Percentiles rank a stretch among this genome's conserved stretches.
These are phyloP conservation scores for Chymomyza caudatula DNA, from an alignment of 2,888 invertebrate species.

Conservation along the genomic window DNA sequence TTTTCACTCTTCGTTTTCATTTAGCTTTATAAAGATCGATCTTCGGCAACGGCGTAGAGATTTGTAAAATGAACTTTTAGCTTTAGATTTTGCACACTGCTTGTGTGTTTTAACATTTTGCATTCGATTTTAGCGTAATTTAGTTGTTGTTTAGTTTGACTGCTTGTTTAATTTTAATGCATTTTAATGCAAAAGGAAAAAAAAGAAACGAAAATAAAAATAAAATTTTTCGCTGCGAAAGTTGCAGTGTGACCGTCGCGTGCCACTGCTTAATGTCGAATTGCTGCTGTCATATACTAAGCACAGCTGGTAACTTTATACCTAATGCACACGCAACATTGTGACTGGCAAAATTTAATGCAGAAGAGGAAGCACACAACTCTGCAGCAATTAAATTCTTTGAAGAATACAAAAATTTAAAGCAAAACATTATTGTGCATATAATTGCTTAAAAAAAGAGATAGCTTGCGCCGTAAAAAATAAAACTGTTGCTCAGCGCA, in stretches of 20 bases:
- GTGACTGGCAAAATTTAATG: background rate
- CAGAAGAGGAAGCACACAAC: background rate
- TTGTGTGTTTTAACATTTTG: conserved; percentile 13
- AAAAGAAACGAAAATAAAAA: conserved; percentile 47
- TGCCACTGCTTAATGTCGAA: conserved; percentile 30
- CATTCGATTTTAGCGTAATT: conserved; percentile 10
- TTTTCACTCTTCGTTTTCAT: conserved; percentile 49
- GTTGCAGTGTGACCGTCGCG: conserved; percentile 37
- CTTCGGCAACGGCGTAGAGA: conserved; percentile 28
- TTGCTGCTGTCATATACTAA: background rate
- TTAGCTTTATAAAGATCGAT: conserved; percentile 47
- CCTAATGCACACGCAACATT: background rate
- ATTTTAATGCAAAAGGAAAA: conserved; percentile 25
- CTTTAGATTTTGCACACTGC: conserved; percentile 4
- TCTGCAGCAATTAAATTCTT: background rate
- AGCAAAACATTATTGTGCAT: background rate
- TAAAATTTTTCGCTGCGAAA: conserved; percentile 46
- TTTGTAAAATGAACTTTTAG: conserved; percentile 8
- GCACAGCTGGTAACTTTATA: background rate
- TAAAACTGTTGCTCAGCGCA: background rate
- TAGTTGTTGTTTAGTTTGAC: background rate
- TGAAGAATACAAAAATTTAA: background rate
- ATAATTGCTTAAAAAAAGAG: background rate
- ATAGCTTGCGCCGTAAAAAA: background rate
- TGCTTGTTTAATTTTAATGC: conserved; percentile 20